Conservation (phyloP, 2,888 invertebrate genomes). For the Caenorhabditis japonica region DNA sequence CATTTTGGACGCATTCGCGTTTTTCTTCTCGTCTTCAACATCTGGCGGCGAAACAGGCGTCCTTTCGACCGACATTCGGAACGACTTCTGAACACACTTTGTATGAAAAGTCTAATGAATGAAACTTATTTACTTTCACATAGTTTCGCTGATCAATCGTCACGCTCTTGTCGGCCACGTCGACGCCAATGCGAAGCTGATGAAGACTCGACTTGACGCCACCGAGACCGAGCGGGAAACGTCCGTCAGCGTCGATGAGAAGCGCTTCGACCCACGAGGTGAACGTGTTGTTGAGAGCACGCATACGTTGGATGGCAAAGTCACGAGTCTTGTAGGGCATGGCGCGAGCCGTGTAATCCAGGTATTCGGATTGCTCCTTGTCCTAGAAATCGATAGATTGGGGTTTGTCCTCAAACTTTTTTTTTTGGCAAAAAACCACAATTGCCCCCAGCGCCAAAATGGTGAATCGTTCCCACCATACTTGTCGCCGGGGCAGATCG, state of each 20-base stretch:
- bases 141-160: not conserved
- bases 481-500: too few species aligned
- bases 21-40: not conserved
- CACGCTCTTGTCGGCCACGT: too few species aligned
- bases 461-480: too few species aligned
- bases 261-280: constrained; percentile 26
- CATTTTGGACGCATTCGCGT: not conserved
- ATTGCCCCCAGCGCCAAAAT: too few species aligned
- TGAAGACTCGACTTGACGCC: constrained; percentile 21
- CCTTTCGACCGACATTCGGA: constrained; percentile 13
- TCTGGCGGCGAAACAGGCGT: not conserved
- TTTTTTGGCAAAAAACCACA: too few species aligned
- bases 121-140: not conserved
- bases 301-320: not conserved
- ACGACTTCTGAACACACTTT: constrained; percentile 15
- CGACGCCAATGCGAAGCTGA: constrained; percentile 18
- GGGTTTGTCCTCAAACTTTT: not conserved
- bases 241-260: not conserved
- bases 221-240: not conserved
- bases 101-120: not conserved
- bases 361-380: constrained; percentile 4
- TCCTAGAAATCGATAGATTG: constrained; percentile 3
- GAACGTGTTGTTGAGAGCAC: constrained; percentile 17
- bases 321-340: constrained; percentile 4
- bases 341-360: not conserved